Evolutionary conservation across 1,140 invertebrate species (phyloP).

Genomic region (Drosophila bocqueti): DNA sequence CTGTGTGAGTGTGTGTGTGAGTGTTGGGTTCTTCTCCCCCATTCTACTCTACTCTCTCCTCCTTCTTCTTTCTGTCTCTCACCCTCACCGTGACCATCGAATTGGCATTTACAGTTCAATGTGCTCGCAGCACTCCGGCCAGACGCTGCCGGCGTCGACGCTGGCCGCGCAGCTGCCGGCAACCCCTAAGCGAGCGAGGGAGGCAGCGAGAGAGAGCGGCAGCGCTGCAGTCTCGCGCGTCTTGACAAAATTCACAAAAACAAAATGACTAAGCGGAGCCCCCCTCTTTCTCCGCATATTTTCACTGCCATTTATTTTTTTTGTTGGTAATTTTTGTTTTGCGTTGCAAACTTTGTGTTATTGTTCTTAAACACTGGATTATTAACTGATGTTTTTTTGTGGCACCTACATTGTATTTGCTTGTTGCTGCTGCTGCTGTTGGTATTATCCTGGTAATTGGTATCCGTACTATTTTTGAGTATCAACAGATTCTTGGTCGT

Average conservation of each 20-base stretch:
- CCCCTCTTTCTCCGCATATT: slow-evolving; percentile 11
- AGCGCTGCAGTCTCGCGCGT: slow-evolving; percentile 49
- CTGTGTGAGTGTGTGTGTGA: neutral
- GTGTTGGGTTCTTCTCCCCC: slow-evolving; percentile 21
- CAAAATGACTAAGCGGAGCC: slow-evolving; percentile 72
- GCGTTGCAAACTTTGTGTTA: slow-evolving; percentile 55
- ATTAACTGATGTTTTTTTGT: slow-evolving; percentile 17
- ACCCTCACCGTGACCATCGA: slow-evolving; percentile 78
- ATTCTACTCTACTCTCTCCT: slow-evolving; percentile 4
- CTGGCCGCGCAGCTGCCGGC: slow-evolving; percentile 71
- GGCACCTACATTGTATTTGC: slow-evolving; percentile 63
- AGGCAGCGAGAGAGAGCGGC: slow-evolving; percentile 13
- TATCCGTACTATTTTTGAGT: slow-evolving; percentile 69
- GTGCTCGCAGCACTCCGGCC: slow-evolving; percentile 63
- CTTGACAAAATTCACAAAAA: slow-evolving; percentile 80
- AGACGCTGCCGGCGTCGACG: slow-evolving; percentile 58
- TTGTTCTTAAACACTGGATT: slow-evolving; percentile 26
- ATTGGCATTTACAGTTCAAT: slow-evolving; percentile 83
- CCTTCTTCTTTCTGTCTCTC: slow-evolving; percentile 14
- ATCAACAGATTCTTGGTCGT: slow-evolving; percentile 69
- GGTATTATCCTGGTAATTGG: slow-evolving; percentile 44
- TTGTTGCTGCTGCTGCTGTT: slow-evolving; percentile 36
- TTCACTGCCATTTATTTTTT: slow-evolving; percentile 3
- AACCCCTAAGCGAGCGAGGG: slow-evolving; percentile 70
- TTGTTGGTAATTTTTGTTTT: slow-evolving; percentile 49